Evolutionary conservation across 1,140 invertebrate genomes (phyloP).

Genomic region (Rhagoletis zephyria): DNA sequence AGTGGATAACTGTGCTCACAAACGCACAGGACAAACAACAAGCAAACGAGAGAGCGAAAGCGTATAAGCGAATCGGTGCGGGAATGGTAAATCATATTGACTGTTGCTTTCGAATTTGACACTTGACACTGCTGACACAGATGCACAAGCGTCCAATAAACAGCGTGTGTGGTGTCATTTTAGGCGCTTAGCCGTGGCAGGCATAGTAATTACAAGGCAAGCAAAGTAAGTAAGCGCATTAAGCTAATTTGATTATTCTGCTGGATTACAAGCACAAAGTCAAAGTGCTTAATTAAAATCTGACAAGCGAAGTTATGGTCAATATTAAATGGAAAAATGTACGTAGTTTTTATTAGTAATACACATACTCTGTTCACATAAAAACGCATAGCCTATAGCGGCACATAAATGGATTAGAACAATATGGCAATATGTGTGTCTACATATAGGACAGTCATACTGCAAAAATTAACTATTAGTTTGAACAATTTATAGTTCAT

Average conservation of each 20-base stretch:
- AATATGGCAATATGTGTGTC: too few species aligned
- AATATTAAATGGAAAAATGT: not conserved
- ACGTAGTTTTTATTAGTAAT: too few species aligned
- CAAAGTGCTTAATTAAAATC: conserved; percentile 25
- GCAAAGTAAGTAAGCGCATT: conserved; percentile 28
- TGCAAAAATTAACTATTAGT: too few species aligned
- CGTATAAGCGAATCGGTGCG: not conserved
- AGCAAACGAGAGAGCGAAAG: not conserved
- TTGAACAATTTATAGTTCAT: too few species aligned
- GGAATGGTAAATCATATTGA: not conserved
- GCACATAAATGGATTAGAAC: too few species aligned
- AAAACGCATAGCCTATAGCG: too few species aligned
- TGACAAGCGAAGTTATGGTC: conserved; percentile 1
- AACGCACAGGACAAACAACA: not conserved
- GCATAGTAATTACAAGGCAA: not conserved
- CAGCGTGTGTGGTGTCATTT: conserved; percentile 4
- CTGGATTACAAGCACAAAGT: conserved; percentile 18
- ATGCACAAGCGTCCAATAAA: conserved; percentile 5
- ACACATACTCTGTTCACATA: too few species aligned
- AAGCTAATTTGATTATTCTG: conserved; percentile 36
- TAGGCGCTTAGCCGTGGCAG: not conserved
- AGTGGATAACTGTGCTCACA: not conserved
- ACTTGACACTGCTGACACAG: conserved; percentile 27
- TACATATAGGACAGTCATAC: too few species aligned
- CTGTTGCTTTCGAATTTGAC: conserved; percentile 18